Evolutionary conservation across 2,888 invertebrate genomes (phyloP).

Genomic region (Ectropis crepuscularia): DNA sequence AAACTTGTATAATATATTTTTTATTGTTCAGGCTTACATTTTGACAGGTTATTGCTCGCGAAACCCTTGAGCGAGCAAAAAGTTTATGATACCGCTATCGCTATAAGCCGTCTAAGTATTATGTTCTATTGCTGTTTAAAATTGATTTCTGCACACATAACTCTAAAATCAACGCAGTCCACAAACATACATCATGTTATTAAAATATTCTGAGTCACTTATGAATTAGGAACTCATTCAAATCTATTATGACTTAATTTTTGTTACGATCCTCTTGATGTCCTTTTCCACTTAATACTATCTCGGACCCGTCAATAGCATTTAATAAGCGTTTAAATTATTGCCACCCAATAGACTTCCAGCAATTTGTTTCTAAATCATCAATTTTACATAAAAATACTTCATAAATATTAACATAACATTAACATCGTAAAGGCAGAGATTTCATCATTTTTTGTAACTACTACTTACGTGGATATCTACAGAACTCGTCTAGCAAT

Average conservation of each 20-base stretch:
- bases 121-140: no score
- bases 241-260: slow-evolving; percentile 1
- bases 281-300: slow-evolving; percentile 4
- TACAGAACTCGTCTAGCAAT: slow-evolving; percentile 8
- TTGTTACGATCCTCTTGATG: not conserved
- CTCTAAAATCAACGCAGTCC: no score
- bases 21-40: no score
- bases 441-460: not conserved
- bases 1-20: no score
- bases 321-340: slow-evolving; percentile 9
- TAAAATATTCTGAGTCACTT: no score
- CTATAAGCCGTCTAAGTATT: no score
- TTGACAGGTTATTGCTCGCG: no score
- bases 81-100: no score
- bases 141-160: no score
- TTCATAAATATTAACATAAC: slow-evolving; percentile 6
- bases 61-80: no score
- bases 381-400: slow-evolving; percentile 14
- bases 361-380: slow-evolving; percentile 20
- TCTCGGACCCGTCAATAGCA: not conserved
- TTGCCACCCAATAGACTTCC: slow-evolving; percentile 2
- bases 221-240: no score
- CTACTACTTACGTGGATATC: not conserved
- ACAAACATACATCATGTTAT: no score
- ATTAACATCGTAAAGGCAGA: slow-evolving; percentile 8